Percentiles rank a stretch among this genome's conserved stretches.
Evolutionary conservation across 1,140 invertebrate genomes (phyloP).

Genomic region (Magallana ariakensis): DNA sequence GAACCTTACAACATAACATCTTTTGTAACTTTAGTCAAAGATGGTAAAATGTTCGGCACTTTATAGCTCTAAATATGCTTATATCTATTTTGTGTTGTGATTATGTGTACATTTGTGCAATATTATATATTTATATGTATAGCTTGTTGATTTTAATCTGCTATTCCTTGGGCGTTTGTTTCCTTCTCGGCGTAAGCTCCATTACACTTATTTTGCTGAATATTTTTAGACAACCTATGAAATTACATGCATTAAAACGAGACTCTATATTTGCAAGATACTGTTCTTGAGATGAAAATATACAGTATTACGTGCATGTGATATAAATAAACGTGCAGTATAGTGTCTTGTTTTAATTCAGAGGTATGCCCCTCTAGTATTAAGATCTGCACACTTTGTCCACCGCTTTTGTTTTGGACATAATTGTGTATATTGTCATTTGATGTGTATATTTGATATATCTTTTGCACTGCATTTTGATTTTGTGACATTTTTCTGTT

Average conservation of each 20-base stretch:
- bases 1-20: slow-evolving; percentile 36
- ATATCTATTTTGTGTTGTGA: background rate
- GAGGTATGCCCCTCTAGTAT: background rate
- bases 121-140: background rate
- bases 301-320: too few species aligned
- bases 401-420: background rate
- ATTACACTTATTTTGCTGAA: background rate
- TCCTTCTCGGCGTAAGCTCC: background rate
- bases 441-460: background rate
- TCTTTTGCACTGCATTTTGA: background rate
- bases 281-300: too few species aligned
- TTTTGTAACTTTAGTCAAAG: slow-evolving; percentile 46
- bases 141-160: background rate
- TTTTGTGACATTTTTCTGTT: background rate
- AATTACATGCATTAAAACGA: too few species aligned
- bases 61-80: background rate
- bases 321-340: too few species aligned
- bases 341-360: too few species aligned
- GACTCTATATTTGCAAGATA: too few species aligned
- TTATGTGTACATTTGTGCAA: background rate
- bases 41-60: slow-evolving; percentile 36
- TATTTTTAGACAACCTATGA: too few species aligned
- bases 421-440: background rate
- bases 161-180: background rate
- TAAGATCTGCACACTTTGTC: background rate